These are phyloP conservation scores for Xanthorhoe designata DNA, from an alignment of 2,888 invertebrate genomes.

Conservation along the genomic window DNA sequence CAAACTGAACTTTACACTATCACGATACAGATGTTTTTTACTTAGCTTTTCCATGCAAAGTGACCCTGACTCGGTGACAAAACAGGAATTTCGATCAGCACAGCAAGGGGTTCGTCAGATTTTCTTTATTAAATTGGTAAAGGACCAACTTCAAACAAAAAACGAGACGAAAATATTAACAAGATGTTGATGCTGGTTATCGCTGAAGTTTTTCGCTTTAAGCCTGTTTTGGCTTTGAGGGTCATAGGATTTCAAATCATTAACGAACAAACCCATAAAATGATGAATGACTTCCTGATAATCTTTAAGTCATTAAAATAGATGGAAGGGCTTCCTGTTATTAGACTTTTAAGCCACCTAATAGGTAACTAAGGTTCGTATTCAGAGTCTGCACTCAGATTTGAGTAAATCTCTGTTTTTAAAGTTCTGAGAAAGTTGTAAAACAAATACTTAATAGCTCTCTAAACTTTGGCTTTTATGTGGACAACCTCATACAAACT, in stretches of 20 bases:
- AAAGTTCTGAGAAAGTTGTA: too few relatives aligned
- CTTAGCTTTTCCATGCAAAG: slow-evolving; percentile 42
- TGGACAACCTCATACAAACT: too few relatives aligned
- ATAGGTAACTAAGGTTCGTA: too few relatives aligned
- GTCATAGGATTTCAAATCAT: background rate
- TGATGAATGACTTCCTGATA: too few relatives aligned
- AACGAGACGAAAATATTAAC: slow-evolving; percentile 52
- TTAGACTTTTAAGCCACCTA: too few relatives aligned
- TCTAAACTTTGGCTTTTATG: too few relatives aligned
- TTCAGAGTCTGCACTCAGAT: too few relatives aligned
- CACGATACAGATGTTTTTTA: slow-evolving; percentile 32
- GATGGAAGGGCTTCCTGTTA: too few relatives aligned
- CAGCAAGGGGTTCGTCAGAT: slow-evolving; percentile 43
- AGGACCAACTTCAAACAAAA: slow-evolving; percentile 43
- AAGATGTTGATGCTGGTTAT: slow-evolving; percentile 42
- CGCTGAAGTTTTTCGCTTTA: slow-evolving; percentile 37
- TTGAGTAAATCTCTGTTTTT: too few relatives aligned
- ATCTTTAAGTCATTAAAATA: too few relatives aligned
- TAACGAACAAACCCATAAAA: too few relatives aligned
- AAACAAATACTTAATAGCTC: too few relatives aligned
- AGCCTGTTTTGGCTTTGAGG: background rate
- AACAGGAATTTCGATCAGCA: slow-evolving; percentile 56
- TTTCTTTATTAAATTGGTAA: slow-evolving; percentile 54
- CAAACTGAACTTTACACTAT: slow-evolving; percentile 43
- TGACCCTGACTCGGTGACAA: slow-evolving; percentile 51